A percentile compares a stretch with the other conserved stretches of the same genome.
Conservation (phyloP, 2,113 vertebrate genomes). For the Periophthalmus modestus region DNA sequence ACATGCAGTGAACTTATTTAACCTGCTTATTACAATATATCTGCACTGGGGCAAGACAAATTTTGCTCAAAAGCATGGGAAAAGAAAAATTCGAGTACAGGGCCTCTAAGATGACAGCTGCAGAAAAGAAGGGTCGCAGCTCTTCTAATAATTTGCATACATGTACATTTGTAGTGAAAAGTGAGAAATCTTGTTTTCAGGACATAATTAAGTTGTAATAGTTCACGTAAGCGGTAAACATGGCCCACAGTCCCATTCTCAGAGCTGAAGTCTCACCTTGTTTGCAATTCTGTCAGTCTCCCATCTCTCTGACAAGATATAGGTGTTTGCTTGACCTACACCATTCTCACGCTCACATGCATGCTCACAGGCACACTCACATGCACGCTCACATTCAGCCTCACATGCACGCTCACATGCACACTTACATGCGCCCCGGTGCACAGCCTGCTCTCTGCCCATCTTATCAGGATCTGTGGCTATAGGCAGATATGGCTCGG, state of each 20-base stretch:
- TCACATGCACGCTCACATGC: constrained; percentile 18
- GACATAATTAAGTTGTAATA: background rate
- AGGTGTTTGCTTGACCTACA: constrained; percentile 22
- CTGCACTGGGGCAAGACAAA: too few relatives aligned
- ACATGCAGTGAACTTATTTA: too few relatives aligned
- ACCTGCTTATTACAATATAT: too few relatives aligned
- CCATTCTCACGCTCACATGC: constrained; percentile 14
- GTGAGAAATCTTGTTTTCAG: background rate
- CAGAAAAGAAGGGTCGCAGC: background rate
- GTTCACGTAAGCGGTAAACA: background rate
- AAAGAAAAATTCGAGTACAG: too few relatives aligned
- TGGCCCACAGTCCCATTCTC: background rate
- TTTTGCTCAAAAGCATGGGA: too few relatives aligned
- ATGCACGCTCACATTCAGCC: background rate
- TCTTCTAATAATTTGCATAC: background rate
- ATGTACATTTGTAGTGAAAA: background rate
- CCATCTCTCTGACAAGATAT: constrained; percentile 30
- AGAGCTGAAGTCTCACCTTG: background rate
- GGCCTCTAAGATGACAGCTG: background rate
- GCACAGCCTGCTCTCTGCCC: constrained; percentile 41
- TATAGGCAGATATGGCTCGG: constrained; percentile 48
- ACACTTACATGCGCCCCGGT: constrained; percentile 11
- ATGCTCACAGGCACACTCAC: too few relatives aligned
- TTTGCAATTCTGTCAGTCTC: constrained; percentile 3
- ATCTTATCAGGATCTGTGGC: constrained; percentile 58